Percentiles rank a stretch among this genome's conserved stretches.
phyloP scores from a whole-genome alignment of 64 coral and sea anemone genomes.

The Pocillopora damicornis region DNA sequence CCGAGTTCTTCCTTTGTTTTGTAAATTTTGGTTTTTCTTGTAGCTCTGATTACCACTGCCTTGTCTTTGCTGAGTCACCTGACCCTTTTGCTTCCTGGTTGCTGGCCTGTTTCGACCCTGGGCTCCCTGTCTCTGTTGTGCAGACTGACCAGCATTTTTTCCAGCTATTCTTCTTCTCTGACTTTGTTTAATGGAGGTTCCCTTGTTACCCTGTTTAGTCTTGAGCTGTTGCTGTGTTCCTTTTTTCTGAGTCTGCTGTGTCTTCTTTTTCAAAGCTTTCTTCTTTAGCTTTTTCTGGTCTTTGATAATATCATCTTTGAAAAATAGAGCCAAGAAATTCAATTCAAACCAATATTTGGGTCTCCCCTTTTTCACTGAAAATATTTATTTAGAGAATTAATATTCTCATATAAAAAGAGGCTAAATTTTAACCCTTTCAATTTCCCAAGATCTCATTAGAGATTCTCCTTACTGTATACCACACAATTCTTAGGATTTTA shows the following conservation, averaged over 20 bases:
- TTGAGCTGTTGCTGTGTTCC: not conserved
- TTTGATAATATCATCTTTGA: conserved; percentile 58
- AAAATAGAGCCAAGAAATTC: not conserved
- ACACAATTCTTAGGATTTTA: no score
- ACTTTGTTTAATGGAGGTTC: not conserved
- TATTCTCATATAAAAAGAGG: no score
- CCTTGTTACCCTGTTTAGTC: not conserved
- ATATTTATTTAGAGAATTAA: no score
- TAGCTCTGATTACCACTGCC: not conserved
- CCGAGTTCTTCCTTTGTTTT: conserved; percentile 11
- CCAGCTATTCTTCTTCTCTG: not conserved
- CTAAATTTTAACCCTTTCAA: no score
- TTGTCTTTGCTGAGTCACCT: not conserved
- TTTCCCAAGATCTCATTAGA: no score
- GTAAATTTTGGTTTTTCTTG: not conserved
- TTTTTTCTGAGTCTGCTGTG: conserved; percentile 15
- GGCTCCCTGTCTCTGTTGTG: conserved; percentile 19
- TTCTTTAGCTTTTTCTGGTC: conserved; percentile 47
- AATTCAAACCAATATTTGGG: not conserved
- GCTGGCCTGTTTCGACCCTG: conserved; percentile 4
- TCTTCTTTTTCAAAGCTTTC: conserved; percentile 43
- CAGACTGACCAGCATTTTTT: not conserved
- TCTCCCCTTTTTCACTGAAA: not conserved
- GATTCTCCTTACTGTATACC: no score
- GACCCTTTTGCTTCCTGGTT: not conserved